These are phyloP conservation scores for Chrysolina haemoptera DNA, from an alignment of 2,888 invertebrate species.

Conservation along the genomic window DNA sequence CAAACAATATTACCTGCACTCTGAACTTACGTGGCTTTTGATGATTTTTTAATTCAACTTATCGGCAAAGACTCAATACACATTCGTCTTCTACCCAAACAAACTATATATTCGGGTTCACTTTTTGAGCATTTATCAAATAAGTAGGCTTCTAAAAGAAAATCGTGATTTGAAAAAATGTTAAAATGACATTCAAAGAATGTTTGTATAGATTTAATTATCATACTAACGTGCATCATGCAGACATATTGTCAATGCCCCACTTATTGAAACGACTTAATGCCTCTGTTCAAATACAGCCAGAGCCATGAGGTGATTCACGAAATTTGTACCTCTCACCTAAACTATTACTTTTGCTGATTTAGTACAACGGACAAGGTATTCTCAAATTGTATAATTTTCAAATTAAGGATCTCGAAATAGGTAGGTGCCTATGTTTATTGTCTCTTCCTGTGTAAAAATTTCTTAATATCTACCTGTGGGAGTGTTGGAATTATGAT, in stretches of 20 bases:
- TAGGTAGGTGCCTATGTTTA: constrained; percentile 14
- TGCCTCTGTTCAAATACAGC: neutral
- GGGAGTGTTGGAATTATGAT: constrained; percentile 44
- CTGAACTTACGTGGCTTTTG: too few species aligned
- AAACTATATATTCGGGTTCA: too few species aligned
- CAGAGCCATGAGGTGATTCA: neutral
- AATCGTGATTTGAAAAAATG: too few species aligned
- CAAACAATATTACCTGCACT: too few species aligned
- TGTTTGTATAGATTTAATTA: too few species aligned
- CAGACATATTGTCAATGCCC: neutral
- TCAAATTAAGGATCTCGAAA: constrained; percentile 12
- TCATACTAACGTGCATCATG: too few species aligned
- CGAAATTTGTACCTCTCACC: constrained; percentile 8
- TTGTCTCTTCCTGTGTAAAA: constrained; percentile 20
- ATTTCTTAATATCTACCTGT: constrained; percentile 41
- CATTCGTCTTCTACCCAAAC: too few species aligned
- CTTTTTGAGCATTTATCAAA: too few species aligned
- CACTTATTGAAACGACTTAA: neutral
- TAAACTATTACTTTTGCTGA: neutral
- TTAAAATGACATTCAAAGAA: too few species aligned
- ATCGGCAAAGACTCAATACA: too few species aligned
- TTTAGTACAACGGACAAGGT: neutral
- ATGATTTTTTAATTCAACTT: too few species aligned
- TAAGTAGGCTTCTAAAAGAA: too few species aligned
- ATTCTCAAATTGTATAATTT: constrained; percentile 12